phyloP scores from a whole-genome alignment of 2,888 invertebrate genomes.

The Drosophila percnosoma region DNA sequence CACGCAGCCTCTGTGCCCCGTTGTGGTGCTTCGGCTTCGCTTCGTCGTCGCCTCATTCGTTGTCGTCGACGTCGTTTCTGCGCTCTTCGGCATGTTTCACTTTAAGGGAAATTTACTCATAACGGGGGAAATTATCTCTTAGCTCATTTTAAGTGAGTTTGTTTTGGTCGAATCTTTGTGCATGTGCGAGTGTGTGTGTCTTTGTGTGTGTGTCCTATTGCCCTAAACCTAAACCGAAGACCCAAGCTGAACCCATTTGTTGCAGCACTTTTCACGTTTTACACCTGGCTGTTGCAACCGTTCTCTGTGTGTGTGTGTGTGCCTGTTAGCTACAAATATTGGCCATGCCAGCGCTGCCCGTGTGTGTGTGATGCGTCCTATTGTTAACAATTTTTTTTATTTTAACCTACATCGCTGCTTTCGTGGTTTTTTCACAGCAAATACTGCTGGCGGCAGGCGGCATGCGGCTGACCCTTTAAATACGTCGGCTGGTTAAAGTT shows the following conservation, averaged over 20 bases:
- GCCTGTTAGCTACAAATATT: constrained; percentile 58
- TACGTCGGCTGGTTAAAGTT: constrained; percentile 49
- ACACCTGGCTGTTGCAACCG: constrained; percentile 56
- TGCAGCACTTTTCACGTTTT: constrained; percentile 78
- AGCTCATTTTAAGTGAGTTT: constrained; percentile 19
- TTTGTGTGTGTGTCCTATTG: constrained; percentile 55
- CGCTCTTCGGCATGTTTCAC: constrained; percentile 26
- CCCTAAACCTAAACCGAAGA: constrained; percentile 53
- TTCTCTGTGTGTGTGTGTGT: constrained; percentile 6
- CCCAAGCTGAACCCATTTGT: constrained; percentile 64
- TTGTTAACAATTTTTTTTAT: constrained; percentile 77
- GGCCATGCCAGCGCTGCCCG: constrained; percentile 60
- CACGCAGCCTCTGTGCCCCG: constrained; percentile 44
- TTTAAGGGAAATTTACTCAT: constrained; percentile 59
- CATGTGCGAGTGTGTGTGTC: not conserved
- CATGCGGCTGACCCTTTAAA: constrained; percentile 64
- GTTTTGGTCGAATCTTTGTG: constrained; percentile 5
- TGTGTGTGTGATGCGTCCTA: constrained; percentile 71
- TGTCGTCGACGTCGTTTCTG: not conserved
- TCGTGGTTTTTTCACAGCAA: constrained; percentile 57
- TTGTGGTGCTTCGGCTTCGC: constrained; percentile 24
- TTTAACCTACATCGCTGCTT: constrained; percentile 66
- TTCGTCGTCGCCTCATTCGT: constrained; percentile 1
- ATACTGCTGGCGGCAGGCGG: constrained; percentile 35
- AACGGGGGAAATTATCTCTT: constrained; percentile 40